Evolutionary conservation across 2,888 invertebrate species (phyloP).

Genomic region (Hirtodrosophila alboralis): DNA sequence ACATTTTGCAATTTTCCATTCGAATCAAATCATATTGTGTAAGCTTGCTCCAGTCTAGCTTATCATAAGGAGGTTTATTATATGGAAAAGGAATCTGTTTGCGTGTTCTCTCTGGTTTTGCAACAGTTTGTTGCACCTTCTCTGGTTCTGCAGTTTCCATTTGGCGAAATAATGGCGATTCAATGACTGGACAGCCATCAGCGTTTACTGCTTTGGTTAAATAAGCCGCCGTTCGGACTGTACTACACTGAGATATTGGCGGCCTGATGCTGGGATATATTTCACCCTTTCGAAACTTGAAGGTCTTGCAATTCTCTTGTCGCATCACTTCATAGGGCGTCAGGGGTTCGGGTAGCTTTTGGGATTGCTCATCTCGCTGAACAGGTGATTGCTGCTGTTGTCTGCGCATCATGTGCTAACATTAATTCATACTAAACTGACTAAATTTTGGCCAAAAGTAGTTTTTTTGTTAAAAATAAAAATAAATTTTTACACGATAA

Average conservation of each 20-base stretch:
- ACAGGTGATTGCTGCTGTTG: neutral
- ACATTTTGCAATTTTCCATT: slow-evolving; percentile 40
- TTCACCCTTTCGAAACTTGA: slow-evolving; percentile 7
- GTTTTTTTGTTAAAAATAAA: slow-evolving; percentile 4
- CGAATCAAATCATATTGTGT: slow-evolving; percentile 42
- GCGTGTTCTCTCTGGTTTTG: too few species aligned
- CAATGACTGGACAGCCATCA: slow-evolving; percentile 5
- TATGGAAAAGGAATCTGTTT: too few species aligned
- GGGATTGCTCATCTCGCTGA: neutral
- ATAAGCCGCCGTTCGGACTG: slow-evolving; percentile 1
- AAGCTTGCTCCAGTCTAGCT: slow-evolving; percentile 4
- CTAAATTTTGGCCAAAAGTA: slow-evolving; percentile 8
- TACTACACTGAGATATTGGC: slow-evolving; percentile 18
- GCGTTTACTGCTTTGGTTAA: slow-evolving; percentile 6
- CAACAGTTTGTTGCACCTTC: too few species aligned
- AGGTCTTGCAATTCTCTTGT: slow-evolving; percentile 18
- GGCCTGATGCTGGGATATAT: slow-evolving; percentile 32
- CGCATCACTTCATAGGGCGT: slow-evolving; percentile 25
- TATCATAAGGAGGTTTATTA: neutral
- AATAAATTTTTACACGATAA: slow-evolving; percentile 23
- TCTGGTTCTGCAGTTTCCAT: too few species aligned
- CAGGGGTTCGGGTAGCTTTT: neutral
- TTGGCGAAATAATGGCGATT: neutral
- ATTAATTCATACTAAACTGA: neutral
- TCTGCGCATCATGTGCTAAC: slow-evolving; percentile 19